phyloP scores from a whole-genome alignment of 2,888 invertebrate species.

The Lasioglossum zephyrum region DNA sequence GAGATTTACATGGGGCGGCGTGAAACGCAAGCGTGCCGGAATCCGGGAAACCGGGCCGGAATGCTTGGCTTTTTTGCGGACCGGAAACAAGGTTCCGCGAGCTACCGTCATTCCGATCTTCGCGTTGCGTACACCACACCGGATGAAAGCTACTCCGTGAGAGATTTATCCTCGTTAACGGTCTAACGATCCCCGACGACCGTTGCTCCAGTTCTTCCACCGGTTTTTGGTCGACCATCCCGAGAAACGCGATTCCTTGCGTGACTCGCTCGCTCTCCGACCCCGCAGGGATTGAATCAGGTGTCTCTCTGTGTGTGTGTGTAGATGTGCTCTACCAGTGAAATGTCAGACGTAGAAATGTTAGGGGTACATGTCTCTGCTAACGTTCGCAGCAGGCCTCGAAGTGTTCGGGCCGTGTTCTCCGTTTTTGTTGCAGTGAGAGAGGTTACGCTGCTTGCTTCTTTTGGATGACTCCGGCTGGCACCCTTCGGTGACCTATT shows the following conservation, averaged over 20 bases:
- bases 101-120: conserved; percentile 32
- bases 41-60: conserved; percentile 41
- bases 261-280: not conserved
- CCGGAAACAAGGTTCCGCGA: conserved; percentile 51
- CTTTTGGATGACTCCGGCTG: not conserved
- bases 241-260: conserved; percentile 10
- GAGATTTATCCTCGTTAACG: conserved; percentile 52
- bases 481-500: not conserved
- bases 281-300: not conserved
- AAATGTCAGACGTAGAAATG: not conserved
- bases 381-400: not conserved
- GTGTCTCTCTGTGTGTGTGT: not conserved
- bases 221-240: not conserved
- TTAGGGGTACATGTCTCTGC: not conserved
- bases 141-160: conserved; percentile 1
- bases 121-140: conserved; percentile 34
- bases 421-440: not conserved
- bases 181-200: conserved; percentile 4
- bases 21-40: conserved; percentile 52
- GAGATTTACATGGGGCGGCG: conserved; percentile 61
- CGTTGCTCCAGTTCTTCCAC: conserved; percentile 3
- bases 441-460: not conserved
- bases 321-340: not conserved
- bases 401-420: not conserved
- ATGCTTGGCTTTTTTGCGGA: conserved; percentile 54